Conservation (phyloP, 2,888 invertebrate species). For the Caenorhabditis parvicauda region DNA sequence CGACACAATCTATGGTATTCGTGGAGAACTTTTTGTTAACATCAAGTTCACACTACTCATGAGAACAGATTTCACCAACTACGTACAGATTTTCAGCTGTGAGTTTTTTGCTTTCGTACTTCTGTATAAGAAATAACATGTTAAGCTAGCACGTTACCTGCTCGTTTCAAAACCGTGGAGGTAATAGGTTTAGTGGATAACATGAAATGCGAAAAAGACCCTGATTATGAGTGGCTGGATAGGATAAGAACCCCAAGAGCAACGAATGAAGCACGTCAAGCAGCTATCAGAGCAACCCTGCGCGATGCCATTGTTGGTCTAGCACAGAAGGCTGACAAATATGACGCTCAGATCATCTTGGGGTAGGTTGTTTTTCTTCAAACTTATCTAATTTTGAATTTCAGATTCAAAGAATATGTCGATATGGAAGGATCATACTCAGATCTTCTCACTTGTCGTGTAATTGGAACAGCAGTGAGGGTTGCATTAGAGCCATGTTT, state of each 20-base stretch:
- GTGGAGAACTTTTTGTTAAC: conserved; percentile 73
- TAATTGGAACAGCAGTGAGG: conserved; percentile 34
- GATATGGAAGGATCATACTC: conserved; percentile 37
- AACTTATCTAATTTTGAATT: not conserved
- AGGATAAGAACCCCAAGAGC: conserved; percentile 90
- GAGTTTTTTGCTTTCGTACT: conserved; percentile 1
- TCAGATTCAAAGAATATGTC: conserved; percentile 27
- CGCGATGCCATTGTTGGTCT: conserved; percentile 25
- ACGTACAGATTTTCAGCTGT: conserved; percentile 42
- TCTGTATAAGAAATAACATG: not conserved
- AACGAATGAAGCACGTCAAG: conserved; percentile 91
- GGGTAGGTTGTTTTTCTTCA: conserved; percentile 15
- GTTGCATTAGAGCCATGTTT: conserved; percentile 1
- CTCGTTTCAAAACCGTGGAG: conserved; percentile 15
- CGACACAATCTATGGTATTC: conserved; percentile 70
- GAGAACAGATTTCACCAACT: conserved; percentile 30
- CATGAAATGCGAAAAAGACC: conserved; percentile 75
- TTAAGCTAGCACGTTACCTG: conserved; percentile 19
- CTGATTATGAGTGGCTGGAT: conserved; percentile 98
- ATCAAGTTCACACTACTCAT: conserved; percentile 33
- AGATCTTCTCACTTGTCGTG: conserved; percentile 25
- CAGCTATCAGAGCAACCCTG: conserved; percentile 26
- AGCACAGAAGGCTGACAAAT: conserved; percentile 28
- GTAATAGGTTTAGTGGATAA: conserved; percentile 60
- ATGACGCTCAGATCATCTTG: conserved; percentile 25